These are phyloP conservation scores for Sphaeramia orbicularis DNA, from an alignment of 2,797 vertebrate genomes.

Conservation along the genomic window DNA sequence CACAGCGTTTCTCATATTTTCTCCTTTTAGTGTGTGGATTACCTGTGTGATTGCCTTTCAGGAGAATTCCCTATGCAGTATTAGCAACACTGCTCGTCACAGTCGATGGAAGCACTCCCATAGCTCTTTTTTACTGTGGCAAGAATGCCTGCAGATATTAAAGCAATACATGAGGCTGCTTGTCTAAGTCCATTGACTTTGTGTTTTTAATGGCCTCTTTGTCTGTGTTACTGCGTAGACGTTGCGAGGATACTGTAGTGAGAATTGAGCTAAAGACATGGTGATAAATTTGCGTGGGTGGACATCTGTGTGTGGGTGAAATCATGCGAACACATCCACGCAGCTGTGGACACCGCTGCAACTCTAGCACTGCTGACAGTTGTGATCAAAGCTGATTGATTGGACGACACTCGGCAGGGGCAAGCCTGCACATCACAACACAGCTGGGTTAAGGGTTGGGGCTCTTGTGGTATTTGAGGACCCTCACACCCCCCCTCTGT, in stretches of 20 bases:
- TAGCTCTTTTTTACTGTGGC: constrained; percentile 54
- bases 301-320: constrained; percentile 26
- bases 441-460: constrained; percentile 44
- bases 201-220: constrained; percentile 56
- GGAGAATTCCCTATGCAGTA: constrained; percentile 61
- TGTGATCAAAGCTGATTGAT: constrained; percentile 73
- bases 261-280: constrained; percentile 40
- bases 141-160: constrained; percentile 63
- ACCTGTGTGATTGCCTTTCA: constrained; percentile 68
- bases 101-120: constrained; percentile 45
- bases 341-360: constrained; percentile 13
- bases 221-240: constrained; percentile 1
- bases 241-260: constrained; percentile 33
- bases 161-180: constrained; percentile 56
- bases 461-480: constrained; percentile 22
- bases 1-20: constrained; percentile 43
- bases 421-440: constrained; percentile 44
- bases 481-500: background rate
- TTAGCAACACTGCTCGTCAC: constrained; percentile 60
- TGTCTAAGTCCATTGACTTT: constrained; percentile 67
- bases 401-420: constrained; percentile 45
- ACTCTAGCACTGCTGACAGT: constrained; percentile 56
- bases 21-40: constrained; percentile 51
- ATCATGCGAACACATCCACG: constrained; percentile 12
- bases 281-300: constrained; percentile 52